Conservation (phyloP, 2,888 invertebrate species). For the Drosophila birchii region DNA sequence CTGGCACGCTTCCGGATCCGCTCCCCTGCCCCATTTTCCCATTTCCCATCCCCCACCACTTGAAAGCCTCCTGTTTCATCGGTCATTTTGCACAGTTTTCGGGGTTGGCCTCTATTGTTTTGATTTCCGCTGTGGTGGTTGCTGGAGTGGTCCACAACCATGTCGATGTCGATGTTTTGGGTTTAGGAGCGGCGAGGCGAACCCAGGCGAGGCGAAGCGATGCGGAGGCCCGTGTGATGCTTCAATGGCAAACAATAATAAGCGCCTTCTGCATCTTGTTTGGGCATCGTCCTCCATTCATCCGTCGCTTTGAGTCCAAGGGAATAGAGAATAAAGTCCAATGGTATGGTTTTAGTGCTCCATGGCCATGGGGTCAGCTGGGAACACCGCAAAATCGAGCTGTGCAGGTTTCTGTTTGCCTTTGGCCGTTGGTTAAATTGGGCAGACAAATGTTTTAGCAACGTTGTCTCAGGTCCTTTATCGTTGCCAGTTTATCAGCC, state of each 20-base stretch:
- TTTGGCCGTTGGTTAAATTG: constrained; percentile 64
- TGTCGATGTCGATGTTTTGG: constrained; percentile 36
- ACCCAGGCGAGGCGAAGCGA: neutral
- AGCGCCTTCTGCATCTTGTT: constrained; percentile 64
- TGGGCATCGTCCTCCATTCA: constrained; percentile 39
- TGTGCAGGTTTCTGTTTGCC: constrained; percentile 49
- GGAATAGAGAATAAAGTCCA: constrained; percentile 10
- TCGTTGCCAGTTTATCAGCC: constrained; percentile 36
- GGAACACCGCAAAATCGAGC: constrained; percentile 41
- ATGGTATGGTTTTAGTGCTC: constrained; percentile 66
- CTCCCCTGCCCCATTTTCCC: constrained; percentile 19
- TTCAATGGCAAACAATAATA: constrained; percentile 73
- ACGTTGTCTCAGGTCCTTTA: constrained; percentile 1
- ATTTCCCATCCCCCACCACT: neutral
- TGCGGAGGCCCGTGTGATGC: constrained; percentile 39
- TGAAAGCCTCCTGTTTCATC: constrained; percentile 9
- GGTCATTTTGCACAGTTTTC: constrained; percentile 48
- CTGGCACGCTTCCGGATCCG: constrained; percentile 47
- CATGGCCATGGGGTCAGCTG: constrained; percentile 51
- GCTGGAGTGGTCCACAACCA: constrained; percentile 45
- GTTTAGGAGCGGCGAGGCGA: constrained; percentile 5
- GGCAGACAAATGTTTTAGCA: constrained; percentile 67
- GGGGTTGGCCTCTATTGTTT: constrained; percentile 65
- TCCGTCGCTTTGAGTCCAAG: constrained; percentile 29
- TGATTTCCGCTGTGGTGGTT: constrained; percentile 60